phyloP scores from a whole-genome alignment of 2,113 vertebrate species.

The Crotalus tigris region DNA sequence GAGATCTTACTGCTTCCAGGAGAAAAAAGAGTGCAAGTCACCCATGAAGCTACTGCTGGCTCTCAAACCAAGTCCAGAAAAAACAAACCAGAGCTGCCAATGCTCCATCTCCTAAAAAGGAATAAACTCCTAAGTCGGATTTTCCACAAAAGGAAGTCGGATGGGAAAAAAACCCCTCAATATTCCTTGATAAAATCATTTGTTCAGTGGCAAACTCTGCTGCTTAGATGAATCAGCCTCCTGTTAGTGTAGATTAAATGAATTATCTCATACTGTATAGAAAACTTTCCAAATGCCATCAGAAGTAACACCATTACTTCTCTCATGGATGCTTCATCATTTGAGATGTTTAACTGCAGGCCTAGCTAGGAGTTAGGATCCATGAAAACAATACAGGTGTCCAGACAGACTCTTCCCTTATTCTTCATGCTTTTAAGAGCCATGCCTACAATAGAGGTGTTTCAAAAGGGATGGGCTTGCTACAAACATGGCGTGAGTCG shows the following conservation, averaged over 20 bases:
- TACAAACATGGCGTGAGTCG: slow-evolving; percentile 12
- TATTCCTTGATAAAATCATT: not conserved
- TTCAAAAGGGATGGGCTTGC: not conserved
- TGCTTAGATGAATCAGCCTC: not conserved
- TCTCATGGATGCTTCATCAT: not conserved
- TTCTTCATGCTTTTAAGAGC: not conserved
- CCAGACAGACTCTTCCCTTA: not conserved
- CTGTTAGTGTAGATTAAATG: not conserved
- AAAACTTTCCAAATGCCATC: not conserved
- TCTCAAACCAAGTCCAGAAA: not conserved
- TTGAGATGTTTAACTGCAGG: not conserved
- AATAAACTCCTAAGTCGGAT: not conserved
- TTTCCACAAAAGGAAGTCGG: not conserved
- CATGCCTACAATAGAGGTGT: slow-evolving; percentile 14
- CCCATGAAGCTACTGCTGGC: not conserved
- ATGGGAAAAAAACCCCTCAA: not conserved
- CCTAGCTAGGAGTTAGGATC: not conserved
- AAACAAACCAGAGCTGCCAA: not conserved
- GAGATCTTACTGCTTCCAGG: not conserved
- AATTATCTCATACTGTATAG: not conserved
- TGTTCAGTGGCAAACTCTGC: not conserved
- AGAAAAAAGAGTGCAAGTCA: not conserved
- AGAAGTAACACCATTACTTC: not conserved
- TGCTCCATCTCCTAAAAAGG: not conserved
- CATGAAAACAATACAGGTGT: not conserved